Percentiles rank a stretch among this genome's conserved stretches.
These are phyloP conservation scores for Venturia canescens DNA, from an alignment of 1,140 invertebrate species.

Conservation along the genomic window DNA sequence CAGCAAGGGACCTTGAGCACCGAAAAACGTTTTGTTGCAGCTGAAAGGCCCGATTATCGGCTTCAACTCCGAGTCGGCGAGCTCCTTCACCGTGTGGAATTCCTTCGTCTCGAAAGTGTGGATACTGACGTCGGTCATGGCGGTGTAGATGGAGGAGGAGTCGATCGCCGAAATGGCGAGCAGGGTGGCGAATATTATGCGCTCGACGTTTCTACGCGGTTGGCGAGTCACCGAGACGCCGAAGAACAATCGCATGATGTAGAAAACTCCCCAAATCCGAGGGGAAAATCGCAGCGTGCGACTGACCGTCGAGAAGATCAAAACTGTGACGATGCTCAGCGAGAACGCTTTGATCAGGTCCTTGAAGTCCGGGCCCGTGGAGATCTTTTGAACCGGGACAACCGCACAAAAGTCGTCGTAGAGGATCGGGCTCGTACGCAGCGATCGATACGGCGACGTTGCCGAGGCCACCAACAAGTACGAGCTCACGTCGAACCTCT, in stretches of 20 bases:
- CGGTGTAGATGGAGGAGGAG: conserved; percentile 34
- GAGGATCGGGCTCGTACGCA: conserved; percentile 1
- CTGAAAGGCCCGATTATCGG: conserved; percentile 7
- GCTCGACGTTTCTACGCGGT: conserved; percentile 12
- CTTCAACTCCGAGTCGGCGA: conserved; percentile 30
- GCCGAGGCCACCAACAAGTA: not conserved
- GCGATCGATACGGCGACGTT: not conserved
- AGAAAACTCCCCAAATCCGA: not conserved
- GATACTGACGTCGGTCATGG: conserved; percentile 30
- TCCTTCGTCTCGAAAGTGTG: conserved; percentile 7
- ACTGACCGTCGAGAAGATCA: conserved; percentile 11
- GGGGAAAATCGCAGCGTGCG: conserved; percentile 7
- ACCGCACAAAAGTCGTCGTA: conserved; percentile 46
- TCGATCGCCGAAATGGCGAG: conserved; percentile 38
- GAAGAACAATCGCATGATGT: conserved; percentile 33
- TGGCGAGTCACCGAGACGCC: conserved; percentile 19
- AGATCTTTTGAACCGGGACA: conserved; percentile 3
- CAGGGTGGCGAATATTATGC: conserved; percentile 9
- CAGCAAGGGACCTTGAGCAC: conserved; percentile 10
- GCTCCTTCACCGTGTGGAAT: conserved; percentile 25
- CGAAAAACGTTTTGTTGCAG: conserved; percentile 42
- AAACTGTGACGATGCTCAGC: not conserved
- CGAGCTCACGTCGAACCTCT: too few relatives aligned
- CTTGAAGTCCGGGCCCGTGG: conserved; percentile 1
- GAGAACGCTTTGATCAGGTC: conserved; percentile 10